These are phyloP conservation scores for Heteropelma amictum DNA, from an alignment of 2,888 invertebrate species.

Conservation along the genomic window DNA sequence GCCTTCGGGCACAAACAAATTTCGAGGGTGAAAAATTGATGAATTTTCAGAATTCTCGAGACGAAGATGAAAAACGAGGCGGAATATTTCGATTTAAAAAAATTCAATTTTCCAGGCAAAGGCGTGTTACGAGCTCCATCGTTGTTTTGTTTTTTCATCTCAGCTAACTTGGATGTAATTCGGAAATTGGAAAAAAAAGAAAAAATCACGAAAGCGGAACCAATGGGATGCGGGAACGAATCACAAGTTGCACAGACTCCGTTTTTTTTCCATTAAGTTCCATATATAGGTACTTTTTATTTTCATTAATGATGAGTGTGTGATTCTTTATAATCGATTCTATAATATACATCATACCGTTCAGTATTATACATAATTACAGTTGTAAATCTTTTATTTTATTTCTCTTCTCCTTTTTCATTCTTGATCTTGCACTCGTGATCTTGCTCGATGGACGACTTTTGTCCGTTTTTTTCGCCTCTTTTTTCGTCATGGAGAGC, in stretches of 20 bases:
- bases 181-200: not conserved
- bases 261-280: conserved; percentile 65
- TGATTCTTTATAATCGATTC: conserved; percentile 77
- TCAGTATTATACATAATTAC: conserved; percentile 77
- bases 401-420: conserved; percentile 20
- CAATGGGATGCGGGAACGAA: not conserved
- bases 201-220: conserved; percentile 11
- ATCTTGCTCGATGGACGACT: conserved; percentile 49
- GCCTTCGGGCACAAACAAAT: not conserved
- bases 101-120: not conserved
- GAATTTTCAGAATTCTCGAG: not conserved
- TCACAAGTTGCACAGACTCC: conserved; percentile 71
- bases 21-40: not conserved
- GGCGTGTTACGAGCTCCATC: not conserved
- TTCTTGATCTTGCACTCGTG: conserved; percentile 15
- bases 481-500: conserved; percentile 10
- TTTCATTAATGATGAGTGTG: conserved; percentile 74
- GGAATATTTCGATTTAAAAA: not conserved
- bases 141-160: not conserved
- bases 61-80: not conserved
- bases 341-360: conserved; percentile 78
- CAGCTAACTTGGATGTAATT: not conserved
- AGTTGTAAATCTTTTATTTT: conserved; percentile 71
- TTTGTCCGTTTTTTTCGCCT: conserved; percentile 1
- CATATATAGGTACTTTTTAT: conserved; percentile 66